Conservation (phyloP, 2,797 vertebrate genomes). For the Lycodopsis pacificus region DNA sequence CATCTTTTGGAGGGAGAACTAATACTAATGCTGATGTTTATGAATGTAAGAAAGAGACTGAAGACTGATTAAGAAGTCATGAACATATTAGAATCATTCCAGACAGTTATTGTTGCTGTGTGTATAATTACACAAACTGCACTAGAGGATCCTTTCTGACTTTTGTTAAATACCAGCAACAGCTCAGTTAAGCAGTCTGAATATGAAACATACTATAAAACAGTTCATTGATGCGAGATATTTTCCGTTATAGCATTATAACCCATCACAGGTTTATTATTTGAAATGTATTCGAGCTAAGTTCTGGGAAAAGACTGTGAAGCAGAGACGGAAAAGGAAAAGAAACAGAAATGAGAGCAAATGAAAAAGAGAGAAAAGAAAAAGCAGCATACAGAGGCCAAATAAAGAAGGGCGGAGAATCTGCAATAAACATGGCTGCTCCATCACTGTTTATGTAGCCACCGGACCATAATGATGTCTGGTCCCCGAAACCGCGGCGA, state of each 20-base stretch:
- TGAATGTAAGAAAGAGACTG: neutral
- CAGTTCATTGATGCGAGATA: no score
- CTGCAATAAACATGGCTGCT: neutral
- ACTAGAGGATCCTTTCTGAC: neutral
- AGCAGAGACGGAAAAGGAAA: neutral
- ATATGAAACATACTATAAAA: neutral
- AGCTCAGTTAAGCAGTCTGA: neutral
- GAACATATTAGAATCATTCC: neutral
- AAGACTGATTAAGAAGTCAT: neutral
- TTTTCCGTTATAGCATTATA: neutral
- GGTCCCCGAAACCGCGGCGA: slow-evolving; percentile 37
- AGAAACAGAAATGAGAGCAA: neutral
- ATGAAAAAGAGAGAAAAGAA: neutral
- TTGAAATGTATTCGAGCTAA: neutral
- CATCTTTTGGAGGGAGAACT: neutral
- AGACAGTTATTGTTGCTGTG: neutral
- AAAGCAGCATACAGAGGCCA: neutral
- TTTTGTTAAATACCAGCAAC: neutral
- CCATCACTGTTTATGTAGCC: slow-evolving; percentile 21
- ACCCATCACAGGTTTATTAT: neutral
- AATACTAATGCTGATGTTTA: neutral
- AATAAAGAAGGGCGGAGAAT: neutral
- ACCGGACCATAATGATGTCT: slow-evolving; percentile 23
- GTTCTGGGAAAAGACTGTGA: neutral
- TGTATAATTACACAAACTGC: neutral